phyloP scores from a whole-genome alignment of 2,888 invertebrate species.

The Allygus modestus region DNA sequence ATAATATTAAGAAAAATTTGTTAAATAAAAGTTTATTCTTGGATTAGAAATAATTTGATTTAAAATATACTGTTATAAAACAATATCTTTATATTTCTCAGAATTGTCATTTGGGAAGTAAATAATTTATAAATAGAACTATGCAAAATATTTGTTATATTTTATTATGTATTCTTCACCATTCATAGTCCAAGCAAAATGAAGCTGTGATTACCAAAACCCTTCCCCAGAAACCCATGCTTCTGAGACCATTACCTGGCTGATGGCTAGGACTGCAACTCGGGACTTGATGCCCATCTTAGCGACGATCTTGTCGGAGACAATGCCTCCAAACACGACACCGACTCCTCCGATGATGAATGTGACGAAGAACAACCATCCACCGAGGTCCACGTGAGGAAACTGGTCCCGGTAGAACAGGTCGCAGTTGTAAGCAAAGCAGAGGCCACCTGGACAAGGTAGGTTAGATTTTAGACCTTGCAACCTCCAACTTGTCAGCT shows the following conservation, averaged over 20 bases:
- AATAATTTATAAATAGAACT: too few relatives aligned
- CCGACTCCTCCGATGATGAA: constrained; percentile 91
- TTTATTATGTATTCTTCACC: too few relatives aligned
- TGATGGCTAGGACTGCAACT: constrained; percentile 87
- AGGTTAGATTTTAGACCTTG: not conserved
- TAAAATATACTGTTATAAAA: too few relatives aligned
- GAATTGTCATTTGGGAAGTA: too few relatives aligned
- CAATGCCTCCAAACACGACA: constrained; percentile 78
- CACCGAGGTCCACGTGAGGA: constrained; percentile 92
- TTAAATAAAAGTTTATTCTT: too few relatives aligned
- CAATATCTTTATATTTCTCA: too few relatives aligned
- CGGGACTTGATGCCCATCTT: constrained; percentile 91
- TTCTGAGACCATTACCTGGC: constrained; percentile 79
- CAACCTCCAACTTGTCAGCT: not conserved
- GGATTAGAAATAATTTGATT: too few relatives aligned
- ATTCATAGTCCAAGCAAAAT: too few relatives aligned
- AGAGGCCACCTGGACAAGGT: constrained; percentile 85
- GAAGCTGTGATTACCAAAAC: too few relatives aligned
- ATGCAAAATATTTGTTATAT: too few relatives aligned
- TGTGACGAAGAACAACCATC: constrained; percentile 93
- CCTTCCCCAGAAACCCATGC: too few relatives aligned
- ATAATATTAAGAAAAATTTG: too few relatives aligned
- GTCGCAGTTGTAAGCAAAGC: constrained; percentile 94
- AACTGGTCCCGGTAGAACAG: constrained; percentile 92
- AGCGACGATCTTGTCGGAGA: constrained; percentile 92